phyloP scores from a whole-genome alignment of 1,140 invertebrate genomes.

The Pseudomyrmex dendroicus region DNA sequence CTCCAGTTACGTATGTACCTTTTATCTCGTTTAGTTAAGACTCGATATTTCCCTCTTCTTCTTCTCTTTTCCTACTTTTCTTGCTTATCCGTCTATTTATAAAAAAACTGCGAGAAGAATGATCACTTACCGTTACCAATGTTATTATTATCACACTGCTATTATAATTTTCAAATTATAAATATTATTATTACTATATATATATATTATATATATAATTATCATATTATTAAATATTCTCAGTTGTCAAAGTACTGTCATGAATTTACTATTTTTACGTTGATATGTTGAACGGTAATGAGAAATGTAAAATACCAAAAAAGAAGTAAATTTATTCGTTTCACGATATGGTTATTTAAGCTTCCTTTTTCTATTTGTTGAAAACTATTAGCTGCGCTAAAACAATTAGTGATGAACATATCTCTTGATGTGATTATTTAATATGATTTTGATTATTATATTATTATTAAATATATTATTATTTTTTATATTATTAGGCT shows the following conservation, averaged over 20 bases:
- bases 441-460: conserved; percentile 64
- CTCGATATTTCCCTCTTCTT: conserved; percentile 53
- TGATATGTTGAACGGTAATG: conserved; percentile 51
- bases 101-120: conserved; percentile 25
- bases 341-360: conserved; percentile 51
- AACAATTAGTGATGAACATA: conserved; percentile 51
- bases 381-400: conserved; percentile 50
- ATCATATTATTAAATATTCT: conserved; percentile 50
- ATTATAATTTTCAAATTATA: conserved; percentile 70
- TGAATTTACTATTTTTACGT: conserved; percentile 53
- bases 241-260: conserved; percentile 49
- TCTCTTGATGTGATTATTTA: conserved; percentile 61
- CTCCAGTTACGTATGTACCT: conserved; percentile 67
- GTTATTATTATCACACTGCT: conserved; percentile 61
- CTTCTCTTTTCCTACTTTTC: conserved; percentile 43
- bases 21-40: conserved; percentile 62
- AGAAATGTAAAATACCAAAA: conserved; percentile 59
- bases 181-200: conserved; percentile 67
- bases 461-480: conserved; percentile 33
- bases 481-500: conserved; percentile 64
- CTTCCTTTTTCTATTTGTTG: conserved; percentile 68
- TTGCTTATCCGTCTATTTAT: conserved; percentile 47
- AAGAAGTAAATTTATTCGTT: conserved; percentile 61
- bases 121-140: conserved; percentile 66
- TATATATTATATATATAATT: conserved; percentile 40